These are phyloP conservation scores for Geodia barretti DNA, from an alignment of 37 sponge, comb jelly and placozoan genomes.

Conservation along the genomic window DNA sequence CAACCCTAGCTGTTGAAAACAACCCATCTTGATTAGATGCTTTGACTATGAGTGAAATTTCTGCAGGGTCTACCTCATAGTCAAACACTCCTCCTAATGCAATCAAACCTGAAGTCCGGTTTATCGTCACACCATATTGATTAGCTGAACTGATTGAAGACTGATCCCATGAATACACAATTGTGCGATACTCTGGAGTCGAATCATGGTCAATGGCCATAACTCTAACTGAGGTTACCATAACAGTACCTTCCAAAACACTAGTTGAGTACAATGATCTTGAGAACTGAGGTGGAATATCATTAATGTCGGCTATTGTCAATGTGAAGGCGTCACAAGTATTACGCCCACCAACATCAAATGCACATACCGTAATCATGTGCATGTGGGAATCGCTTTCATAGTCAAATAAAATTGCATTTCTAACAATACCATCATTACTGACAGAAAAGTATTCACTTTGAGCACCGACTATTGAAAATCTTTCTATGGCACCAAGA, in stretches of 20 bases:
- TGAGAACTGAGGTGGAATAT: slow-evolving; percentile 51
- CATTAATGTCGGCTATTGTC: slow-evolving; percentile 45
- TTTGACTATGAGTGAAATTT: slow-evolving; percentile 11
- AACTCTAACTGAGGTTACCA: neutral
- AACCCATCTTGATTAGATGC: slow-evolving; percentile 39
- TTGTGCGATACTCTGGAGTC: slow-evolving; percentile 2
- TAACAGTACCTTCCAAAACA: slow-evolving; percentile 13
- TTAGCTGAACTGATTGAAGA: neutral
- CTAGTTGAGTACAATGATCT: slow-evolving; percentile 4
- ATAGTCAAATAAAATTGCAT: slow-evolving; percentile 35
- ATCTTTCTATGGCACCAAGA: slow-evolving; percentile 18
- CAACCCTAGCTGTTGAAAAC: slow-evolving; percentile 5
- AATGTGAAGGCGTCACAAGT: slow-evolving; percentile 28
- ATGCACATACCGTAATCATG: slow-evolving; percentile 44
- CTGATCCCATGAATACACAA: slow-evolving; percentile 16
- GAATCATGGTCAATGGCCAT: slow-evolving; percentile 30
- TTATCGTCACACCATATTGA: slow-evolving; percentile 4
- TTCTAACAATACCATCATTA: slow-evolving; percentile 25
- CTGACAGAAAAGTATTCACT: slow-evolving; percentile 23
- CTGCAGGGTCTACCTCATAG: slow-evolving; percentile 39
- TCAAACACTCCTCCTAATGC: slow-evolving; percentile 22
- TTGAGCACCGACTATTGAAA: slow-evolving; percentile 2
- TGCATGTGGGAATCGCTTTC: slow-evolving; percentile 21
- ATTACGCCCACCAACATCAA: slow-evolving; percentile 22
- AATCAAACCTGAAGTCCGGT: slow-evolving; percentile 3